A percentile compares a stretch with the other conserved stretches of the same genome.
Conservation (phyloP, 1,140 invertebrate species). For the Drosophila subpulchrella region DNA sequence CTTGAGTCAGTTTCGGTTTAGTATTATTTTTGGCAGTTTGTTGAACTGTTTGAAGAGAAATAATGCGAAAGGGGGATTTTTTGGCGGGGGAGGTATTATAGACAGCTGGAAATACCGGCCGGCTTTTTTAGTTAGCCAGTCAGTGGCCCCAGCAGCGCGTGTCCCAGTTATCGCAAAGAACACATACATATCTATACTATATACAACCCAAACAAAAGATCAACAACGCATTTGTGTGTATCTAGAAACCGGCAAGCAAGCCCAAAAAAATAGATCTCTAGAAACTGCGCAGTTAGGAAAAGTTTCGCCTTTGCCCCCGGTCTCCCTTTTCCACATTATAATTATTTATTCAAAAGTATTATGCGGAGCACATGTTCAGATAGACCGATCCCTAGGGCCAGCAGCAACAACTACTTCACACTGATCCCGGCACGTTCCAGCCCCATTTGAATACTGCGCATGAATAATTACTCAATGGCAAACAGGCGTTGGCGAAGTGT, state of each 20-base stretch:
- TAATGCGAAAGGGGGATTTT: not conserved
- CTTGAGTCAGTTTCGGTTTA: slow-evolving; percentile 52
- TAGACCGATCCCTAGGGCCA: slow-evolving; percentile 22
- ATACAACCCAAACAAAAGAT: slow-evolving; percentile 22
- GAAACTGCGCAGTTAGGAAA: slow-evolving; percentile 51
- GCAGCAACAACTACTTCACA: slow-evolving; percentile 2
- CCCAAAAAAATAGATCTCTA: slow-evolving; percentile 43
- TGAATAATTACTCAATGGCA: slow-evolving; percentile 45
- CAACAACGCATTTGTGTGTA: slow-evolving; percentile 22
- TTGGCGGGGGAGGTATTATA: not conserved
- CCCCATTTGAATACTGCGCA: slow-evolving; percentile 43
- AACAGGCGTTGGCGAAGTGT: slow-evolving; percentile 26
- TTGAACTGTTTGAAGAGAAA: slow-evolving; percentile 50
- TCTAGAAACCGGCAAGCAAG: slow-evolving; percentile 36
- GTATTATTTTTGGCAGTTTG: slow-evolving; percentile 45
- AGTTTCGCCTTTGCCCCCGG: slow-evolving; percentile 20
- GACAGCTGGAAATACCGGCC: slow-evolving; percentile 51
- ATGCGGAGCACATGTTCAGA: slow-evolving; percentile 34
- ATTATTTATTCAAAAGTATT: slow-evolving; percentile 1
- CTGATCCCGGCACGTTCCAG: slow-evolving; percentile 47
- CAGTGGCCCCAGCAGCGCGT: slow-evolving; percentile 43
- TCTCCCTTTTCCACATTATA: slow-evolving; percentile 7
- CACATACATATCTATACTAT: not conserved
- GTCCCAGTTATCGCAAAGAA: slow-evolving; percentile 29
- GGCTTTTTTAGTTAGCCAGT: slow-evolving; percentile 51